Conservation (phyloP, 2,888 invertebrate species). For the Morpho deidamia region DNA sequence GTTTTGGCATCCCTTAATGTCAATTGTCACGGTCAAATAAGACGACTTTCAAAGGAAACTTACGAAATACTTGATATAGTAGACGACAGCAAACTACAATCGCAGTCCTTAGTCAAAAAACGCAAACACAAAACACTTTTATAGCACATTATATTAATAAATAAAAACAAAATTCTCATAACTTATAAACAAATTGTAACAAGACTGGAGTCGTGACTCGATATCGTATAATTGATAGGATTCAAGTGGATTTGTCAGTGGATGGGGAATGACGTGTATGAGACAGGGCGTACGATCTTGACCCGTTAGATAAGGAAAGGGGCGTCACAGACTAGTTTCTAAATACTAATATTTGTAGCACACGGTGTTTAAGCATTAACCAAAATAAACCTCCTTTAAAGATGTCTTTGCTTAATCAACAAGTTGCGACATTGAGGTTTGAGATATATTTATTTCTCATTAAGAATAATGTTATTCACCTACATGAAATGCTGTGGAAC, state of each 20-base stretch:
- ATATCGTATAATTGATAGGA: slow-evolving; percentile 11
- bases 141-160: slow-evolving; percentile 22
- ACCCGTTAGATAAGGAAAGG: slow-evolving; percentile 27
- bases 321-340: background rate
- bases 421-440: too few species aligned
- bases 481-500: too few species aligned
- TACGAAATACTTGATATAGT: slow-evolving; percentile 8
- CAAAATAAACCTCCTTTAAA: too few species aligned
- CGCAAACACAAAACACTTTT: slow-evolving; percentile 9
- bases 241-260: slow-evolving; percentile 20
- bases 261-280: slow-evolving; percentile 16
- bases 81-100: slow-evolving; percentile 14
- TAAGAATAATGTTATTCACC: too few species aligned
- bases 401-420: too few species aligned
- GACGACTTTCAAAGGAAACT: slow-evolving; percentile 5
- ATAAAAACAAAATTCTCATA: slow-evolving; percentile 20
- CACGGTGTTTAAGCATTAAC: background rate
- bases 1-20: too few species aligned
- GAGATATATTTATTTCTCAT: too few species aligned
- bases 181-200: slow-evolving; percentile 7
- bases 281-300: slow-evolving; percentile 22
- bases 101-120: slow-evolving; percentile 7
- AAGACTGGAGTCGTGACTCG: slow-evolving; percentile 8
- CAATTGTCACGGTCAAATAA: too few species aligned
- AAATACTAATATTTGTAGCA: background rate